phyloP scores from a whole-genome alignment of 2,797 vertebrate species.

The Emys orbicularis region DNA sequence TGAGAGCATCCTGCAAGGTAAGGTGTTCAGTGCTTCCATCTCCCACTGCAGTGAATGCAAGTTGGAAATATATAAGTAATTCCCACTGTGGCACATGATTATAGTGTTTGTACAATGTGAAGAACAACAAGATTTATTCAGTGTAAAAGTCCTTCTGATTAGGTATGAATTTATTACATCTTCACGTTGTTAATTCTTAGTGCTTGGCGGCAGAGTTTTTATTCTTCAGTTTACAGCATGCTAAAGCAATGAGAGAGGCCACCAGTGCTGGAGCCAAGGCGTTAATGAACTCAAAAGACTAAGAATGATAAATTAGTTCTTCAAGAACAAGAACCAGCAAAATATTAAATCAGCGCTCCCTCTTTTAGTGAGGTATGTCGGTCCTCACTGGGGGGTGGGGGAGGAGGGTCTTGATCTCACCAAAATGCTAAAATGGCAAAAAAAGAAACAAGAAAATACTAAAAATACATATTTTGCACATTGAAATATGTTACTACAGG shows the following conservation, averaged over 20 bases:
- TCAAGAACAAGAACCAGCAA: not conserved
- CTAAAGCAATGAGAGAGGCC: not conserved
- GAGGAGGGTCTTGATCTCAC: not conserved
- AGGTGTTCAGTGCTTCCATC: not conserved
- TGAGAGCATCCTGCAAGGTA: not conserved
- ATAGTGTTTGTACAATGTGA: not conserved
- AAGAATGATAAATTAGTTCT: not conserved
- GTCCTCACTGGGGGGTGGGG: rapidly evolving
- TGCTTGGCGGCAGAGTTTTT: not conserved
- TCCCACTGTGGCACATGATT: not conserved
- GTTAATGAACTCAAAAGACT: rapidly evolving
- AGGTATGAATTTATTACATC: rapidly evolving
- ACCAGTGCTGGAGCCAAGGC: not conserved
- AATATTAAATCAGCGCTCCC: not conserved
- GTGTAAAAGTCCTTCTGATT: not conserved
- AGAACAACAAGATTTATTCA: not conserved
- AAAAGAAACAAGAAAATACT: not conserved
- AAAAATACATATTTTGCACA: rapidly evolving
- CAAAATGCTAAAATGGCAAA: rapidly evolving
- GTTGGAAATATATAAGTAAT: not conserved
- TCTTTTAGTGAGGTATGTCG: not conserved
- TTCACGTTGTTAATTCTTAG: rapidly evolving
- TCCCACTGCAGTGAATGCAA: not conserved
- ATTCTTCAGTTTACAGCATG: not conserved
- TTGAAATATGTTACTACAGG: not conserved